Evolutionary conservation across 2,797 vertebrate genomes (phyloP).

Genomic region (Cephalopachus bancanus): DNA sequence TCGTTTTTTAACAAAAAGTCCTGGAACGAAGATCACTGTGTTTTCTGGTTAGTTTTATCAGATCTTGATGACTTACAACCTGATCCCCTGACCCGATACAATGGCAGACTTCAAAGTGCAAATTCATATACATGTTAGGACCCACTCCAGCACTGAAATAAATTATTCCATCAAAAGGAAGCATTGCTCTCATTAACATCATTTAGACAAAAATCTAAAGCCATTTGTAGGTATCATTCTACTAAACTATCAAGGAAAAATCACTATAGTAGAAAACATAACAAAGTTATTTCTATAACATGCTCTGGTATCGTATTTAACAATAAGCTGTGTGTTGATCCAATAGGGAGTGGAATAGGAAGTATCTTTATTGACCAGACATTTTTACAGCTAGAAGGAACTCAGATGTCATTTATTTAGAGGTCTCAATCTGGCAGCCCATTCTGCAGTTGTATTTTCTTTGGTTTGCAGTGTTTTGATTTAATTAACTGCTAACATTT

Average conservation of each 20-base stretch:
- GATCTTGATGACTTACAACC: neutral
- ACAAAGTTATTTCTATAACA: neutral
- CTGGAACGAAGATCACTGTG: neutral
- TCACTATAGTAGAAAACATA: neutral
- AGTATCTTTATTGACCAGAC: neutral
- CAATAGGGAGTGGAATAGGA: neutral
- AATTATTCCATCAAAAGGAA: neutral
- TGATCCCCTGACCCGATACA: neutral
- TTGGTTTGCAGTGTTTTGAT: neutral
- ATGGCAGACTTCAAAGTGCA: neutral
- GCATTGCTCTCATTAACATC: neutral
- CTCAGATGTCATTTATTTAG: neutral
- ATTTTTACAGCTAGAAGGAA: neutral
- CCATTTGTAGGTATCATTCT: neutral
- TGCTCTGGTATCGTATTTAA: neutral
- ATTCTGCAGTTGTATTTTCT: neutral
- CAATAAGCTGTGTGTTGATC: neutral
- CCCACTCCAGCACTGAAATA: constrained; percentile 12
- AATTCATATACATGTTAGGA: neutral
- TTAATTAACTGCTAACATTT: neutral
- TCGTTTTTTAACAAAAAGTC: neutral
- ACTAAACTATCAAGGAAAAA: neutral
- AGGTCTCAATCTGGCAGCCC: neutral
- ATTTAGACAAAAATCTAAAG: constrained; percentile 9
- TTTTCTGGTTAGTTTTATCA: neutral